phyloP scores from a whole-genome alignment of 2,888 invertebrate species.

The Raillietiella orientalis region DNA sequence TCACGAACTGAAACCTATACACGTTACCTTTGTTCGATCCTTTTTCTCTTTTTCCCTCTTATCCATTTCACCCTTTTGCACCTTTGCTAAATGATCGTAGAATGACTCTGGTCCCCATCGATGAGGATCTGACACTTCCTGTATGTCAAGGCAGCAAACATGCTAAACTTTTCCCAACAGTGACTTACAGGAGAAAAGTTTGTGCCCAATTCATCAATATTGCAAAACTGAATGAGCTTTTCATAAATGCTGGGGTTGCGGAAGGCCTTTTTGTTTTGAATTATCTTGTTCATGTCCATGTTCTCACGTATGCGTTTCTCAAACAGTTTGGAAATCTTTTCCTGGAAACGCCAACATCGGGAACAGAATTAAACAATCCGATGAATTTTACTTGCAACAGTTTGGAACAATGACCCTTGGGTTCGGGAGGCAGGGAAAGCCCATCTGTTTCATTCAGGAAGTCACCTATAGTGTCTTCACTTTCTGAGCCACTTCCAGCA shows the following conservation, averaged over 20 bases:
- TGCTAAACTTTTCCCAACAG: too few relatives aligned
- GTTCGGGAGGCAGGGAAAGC: background rate
- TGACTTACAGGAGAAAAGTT: constrained; percentile 44
- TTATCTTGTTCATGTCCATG: constrained; percentile 56
- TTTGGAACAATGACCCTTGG: background rate
- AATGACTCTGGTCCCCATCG: constrained; percentile 73
- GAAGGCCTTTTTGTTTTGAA: constrained; percentile 70
- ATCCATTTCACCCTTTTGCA: constrained; percentile 72
- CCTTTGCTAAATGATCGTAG: constrained; percentile 64
- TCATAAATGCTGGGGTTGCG: constrained; percentile 94
- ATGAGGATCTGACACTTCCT: constrained; percentile 59
- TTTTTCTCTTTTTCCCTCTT: constrained; percentile 62
- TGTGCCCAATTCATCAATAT: constrained; percentile 80
- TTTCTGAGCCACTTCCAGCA: too few relatives aligned
- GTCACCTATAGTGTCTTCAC: too few relatives aligned
- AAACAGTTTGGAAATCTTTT: constrained; percentile 41
- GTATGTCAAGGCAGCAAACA: constrained; percentile 4
- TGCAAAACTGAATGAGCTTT: constrained; percentile 72
- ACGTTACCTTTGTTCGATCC: constrained; percentile 29
- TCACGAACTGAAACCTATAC: too few relatives aligned
- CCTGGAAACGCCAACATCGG: too few relatives aligned
- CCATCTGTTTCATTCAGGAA: too few relatives aligned
- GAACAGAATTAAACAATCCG: background rate
- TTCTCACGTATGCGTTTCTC: constrained; percentile 29
- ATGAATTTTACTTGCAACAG: background rate